phyloP scores from a whole-genome alignment of 2,888 invertebrate species.

The Patella depressa region DNA sequence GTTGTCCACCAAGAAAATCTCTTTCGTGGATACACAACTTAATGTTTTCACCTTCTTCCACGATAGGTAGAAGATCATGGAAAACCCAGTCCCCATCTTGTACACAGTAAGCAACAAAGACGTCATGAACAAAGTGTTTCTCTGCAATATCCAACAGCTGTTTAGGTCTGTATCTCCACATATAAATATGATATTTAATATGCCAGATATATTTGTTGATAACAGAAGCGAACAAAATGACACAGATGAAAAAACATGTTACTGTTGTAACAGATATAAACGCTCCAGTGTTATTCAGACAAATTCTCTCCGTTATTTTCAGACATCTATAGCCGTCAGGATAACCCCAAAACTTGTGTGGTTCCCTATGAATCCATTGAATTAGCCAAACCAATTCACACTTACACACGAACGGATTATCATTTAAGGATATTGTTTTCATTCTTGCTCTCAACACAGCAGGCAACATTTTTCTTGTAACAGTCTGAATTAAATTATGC shows the following conservation, averaged over 20 bases:
- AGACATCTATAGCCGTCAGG: not conserved
- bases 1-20: conserved; percentile 80
- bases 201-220: not conserved
- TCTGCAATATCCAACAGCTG: not conserved
- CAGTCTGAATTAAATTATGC: not conserved
- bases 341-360: not conserved
- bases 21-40: conserved; percentile 79
- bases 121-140: conserved; percentile 74
- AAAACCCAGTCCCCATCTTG: conserved; percentile 79
- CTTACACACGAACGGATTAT: conserved; percentile 77
- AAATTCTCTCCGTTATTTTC: not conserved
- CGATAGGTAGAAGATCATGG: conserved; percentile 77
- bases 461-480: not conserved
- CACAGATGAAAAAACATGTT: not conserved
- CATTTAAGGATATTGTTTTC: conserved; percentile 73
- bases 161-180: conserved; percentile 40
- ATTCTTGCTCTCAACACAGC: conserved; percentile 1
- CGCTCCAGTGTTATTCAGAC: not conserved
- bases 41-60: conserved; percentile 74
- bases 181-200: conserved; percentile 2
- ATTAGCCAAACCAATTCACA: conserved; percentile 71
- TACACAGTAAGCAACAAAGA: conserved; percentile 81
- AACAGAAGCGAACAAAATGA: not conserved
- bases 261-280: not conserved
- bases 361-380: conserved; percentile 27